Evolutionary conservation across 2,113 vertebrate species (phyloP).

Genomic region (Zeus faber): DNA sequence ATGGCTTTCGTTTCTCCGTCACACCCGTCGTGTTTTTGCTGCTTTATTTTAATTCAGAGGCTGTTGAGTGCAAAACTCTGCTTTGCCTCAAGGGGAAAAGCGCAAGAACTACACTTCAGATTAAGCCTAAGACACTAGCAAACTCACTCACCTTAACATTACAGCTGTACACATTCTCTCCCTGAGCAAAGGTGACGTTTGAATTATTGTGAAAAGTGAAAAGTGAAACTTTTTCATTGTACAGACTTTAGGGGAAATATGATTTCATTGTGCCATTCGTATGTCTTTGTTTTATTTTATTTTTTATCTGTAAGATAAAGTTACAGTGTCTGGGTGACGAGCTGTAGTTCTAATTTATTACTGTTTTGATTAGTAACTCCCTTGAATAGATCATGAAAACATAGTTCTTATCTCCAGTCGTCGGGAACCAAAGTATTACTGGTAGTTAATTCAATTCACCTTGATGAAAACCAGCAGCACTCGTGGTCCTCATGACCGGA

Average conservation of each 20-base stretch:
- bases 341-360: slow-evolving; percentile 76
- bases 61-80: slow-evolving; percentile 31
- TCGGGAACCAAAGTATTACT: too few relatives aligned
- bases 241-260: slow-evolving; percentile 59
- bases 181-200: slow-evolving; percentile 42
- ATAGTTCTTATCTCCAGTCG: too few relatives aligned
- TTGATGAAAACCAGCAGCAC: too few relatives aligned
- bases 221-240: slow-evolving; percentile 53
- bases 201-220: slow-evolving; percentile 57
- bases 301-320: slow-evolving; percentile 50
- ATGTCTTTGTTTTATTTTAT: slow-evolving; percentile 47
- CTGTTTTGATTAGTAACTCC: slow-evolving; percentile 48
- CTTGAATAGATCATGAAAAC: too few relatives aligned
- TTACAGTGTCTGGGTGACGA: slow-evolving; percentile 51
- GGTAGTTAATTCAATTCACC: too few relatives aligned
- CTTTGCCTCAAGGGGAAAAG: slow-evolving; percentile 39
- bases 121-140: slow-evolving; percentile 48
- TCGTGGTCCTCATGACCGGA: too few relatives aligned
- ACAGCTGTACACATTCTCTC: slow-evolving; percentile 38
- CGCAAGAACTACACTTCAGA: slow-evolving; percentile 8
- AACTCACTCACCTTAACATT: slow-evolving; percentile 26
- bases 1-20: slow-evolving; percentile 39
- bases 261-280: slow-evolving; percentile 66
- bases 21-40: slow-evolving; percentile 38
- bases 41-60: slow-evolving; percentile 51